These are phyloP conservation scores for Microchrysa polita DNA, from an alignment of 2,888 invertebrate species.

Conservation along the genomic window DNA sequence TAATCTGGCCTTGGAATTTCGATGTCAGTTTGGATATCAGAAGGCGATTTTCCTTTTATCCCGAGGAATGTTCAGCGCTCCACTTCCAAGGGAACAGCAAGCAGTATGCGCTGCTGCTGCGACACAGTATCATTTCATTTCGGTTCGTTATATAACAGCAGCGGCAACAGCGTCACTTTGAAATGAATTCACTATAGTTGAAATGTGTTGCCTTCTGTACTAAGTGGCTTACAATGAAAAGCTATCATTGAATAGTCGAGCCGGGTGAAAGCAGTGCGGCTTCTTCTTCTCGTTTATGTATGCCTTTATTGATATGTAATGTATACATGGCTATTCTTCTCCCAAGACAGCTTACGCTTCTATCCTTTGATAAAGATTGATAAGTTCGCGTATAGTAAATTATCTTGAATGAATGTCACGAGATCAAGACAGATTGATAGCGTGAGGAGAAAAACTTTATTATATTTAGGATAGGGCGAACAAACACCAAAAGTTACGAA, in stretches of 20 bases:
- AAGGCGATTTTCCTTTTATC: constrained; percentile 14
- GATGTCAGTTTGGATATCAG: background rate
- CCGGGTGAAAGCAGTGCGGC: background rate
- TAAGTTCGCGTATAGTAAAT: constrained; percentile 2
- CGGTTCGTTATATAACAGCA: too few relatives aligned
- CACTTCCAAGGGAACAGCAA: too few relatives aligned
- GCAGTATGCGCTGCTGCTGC: background rate
- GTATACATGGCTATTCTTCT: background rate
- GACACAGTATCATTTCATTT: background rate
- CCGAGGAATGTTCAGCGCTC: background rate
- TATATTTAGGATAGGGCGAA: too few relatives aligned
- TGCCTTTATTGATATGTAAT: background rate
- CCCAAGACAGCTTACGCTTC: background rate
- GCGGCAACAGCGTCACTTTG: background rate
- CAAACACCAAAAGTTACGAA: background rate
- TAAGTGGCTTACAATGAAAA: background rate
- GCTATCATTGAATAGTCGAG: background rate
- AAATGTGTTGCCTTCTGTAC: constrained; percentile 1
- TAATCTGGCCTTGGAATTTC: constrained; percentile 8
- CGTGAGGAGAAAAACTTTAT: background rate
- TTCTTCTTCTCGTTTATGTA: background rate
- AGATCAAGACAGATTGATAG: constrained; percentile 30
- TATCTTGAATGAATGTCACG: background rate
- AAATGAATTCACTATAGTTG: background rate
- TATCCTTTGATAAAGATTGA: constrained; percentile 11